These are phyloP conservation scores for Haliclona indistincta DNA, from an alignment of 37 sponge, comb jelly and placozoan species.

Conservation along the genomic window DNA sequence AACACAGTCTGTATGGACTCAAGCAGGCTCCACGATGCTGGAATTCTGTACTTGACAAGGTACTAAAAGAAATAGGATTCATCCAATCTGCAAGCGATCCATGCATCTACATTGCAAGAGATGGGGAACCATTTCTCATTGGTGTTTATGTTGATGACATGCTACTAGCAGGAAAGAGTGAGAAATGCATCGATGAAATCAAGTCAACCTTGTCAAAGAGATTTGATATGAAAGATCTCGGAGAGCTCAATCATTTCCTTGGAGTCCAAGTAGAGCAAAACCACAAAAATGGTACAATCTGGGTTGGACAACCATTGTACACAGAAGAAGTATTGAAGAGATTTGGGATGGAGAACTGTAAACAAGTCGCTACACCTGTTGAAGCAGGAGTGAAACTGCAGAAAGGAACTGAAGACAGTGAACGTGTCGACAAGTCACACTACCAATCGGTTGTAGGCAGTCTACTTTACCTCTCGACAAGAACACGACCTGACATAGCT, in stretches of 20 bases:
- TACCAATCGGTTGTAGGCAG: too few species aligned
- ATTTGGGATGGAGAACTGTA: constrained; percentile 27
- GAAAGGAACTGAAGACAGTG: constrained; percentile 22
- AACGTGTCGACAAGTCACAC: constrained; percentile 21
- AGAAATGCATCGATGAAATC: constrained; percentile 32
- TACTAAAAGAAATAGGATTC: constrained; percentile 48
- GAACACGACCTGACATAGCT: constrained; percentile 17
- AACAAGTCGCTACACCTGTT: constrained; percentile 36
- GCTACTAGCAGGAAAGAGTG: constrained; percentile 25
- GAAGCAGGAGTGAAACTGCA: constrained; percentile 31
- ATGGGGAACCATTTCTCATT: constrained; percentile 20
- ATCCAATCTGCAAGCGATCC: constrained; percentile 39
- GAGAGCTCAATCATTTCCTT: constrained; percentile 47
- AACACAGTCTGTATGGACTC: constrained; percentile 58
- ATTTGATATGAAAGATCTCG: constrained; percentile 53
- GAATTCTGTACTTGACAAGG: constrained; percentile 50
- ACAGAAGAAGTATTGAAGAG: constrained; percentile 13
- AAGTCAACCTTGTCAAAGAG: constrained; percentile 29
- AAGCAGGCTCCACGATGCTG: constrained; percentile 66
- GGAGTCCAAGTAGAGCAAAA: constrained; percentile 30
- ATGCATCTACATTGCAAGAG: constrained; percentile 43
- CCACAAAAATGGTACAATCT: not conserved
- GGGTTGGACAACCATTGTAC: constrained; percentile 45
- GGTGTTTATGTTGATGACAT: constrained; percentile 70
- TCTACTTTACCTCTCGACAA: too few species aligned